phyloP scores from a whole-genome alignment of 1,140 invertebrate genomes.

The Conus betulinus region DNA sequence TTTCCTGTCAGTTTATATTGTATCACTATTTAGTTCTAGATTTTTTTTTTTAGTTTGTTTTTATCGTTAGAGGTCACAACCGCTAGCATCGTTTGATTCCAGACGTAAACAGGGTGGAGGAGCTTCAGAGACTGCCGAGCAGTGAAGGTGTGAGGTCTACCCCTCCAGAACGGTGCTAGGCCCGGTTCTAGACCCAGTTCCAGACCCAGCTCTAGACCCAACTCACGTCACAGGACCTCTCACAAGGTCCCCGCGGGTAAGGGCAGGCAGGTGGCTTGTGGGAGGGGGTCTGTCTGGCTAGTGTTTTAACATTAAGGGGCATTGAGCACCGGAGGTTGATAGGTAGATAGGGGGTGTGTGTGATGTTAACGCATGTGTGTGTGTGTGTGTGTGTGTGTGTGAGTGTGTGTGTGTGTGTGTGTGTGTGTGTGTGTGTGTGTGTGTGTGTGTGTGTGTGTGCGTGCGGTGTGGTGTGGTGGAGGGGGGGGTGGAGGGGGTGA shows the following conservation, averaged over 20 bases:
- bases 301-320: too few relatives aligned
- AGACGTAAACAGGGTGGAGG: constrained; percentile 59
- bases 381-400: too few relatives aligned
- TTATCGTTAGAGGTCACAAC: too few relatives aligned
- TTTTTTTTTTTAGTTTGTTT: too few relatives aligned
- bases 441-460: background rate
- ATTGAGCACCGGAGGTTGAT: too few relatives aligned
- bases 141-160: constrained; percentile 1
- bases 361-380: too few relatives aligned
- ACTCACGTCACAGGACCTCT: constrained; percentile 61
- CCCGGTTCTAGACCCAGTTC: constrained; percentile 42
- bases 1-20: too few relatives aligned
- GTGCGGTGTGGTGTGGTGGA: too few relatives aligned
- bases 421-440: constrained; percentile 12
- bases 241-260: constrained; percentile 66
- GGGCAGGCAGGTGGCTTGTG: background rate
- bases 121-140: constrained; percentile 43
- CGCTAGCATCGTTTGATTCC: background rate
- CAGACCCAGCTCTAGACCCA: constrained; percentile 55
- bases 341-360: too few relatives aligned
- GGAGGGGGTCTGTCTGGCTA: too few relatives aligned
- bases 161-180: background rate
- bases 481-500: too few relatives aligned
- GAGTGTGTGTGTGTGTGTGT: background rate
- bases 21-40: too few relatives aligned